Evolutionary conservation across 2,888 invertebrate genomes (phyloP).

Genomic region (Cremastinae sp.): DNA sequence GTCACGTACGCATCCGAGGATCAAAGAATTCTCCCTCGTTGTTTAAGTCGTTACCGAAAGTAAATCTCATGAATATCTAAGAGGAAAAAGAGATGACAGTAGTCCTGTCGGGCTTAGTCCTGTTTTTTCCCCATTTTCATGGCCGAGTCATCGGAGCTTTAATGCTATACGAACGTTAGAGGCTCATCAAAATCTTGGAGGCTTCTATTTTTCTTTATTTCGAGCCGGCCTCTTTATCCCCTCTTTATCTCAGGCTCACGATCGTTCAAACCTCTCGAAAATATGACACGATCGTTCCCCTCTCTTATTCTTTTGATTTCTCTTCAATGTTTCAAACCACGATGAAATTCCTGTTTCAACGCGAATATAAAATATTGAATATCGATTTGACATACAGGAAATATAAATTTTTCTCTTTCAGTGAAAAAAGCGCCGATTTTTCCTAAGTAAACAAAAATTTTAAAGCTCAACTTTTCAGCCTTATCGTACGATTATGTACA

Average conservation of each 20-base stretch:
- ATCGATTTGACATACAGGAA: too few relatives aligned
- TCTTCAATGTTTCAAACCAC: too few relatives aligned
- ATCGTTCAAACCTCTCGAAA: too few relatives aligned
- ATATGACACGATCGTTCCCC: background rate
- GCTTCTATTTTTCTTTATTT: background rate
- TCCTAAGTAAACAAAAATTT: too few relatives aligned
- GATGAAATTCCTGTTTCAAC: too few relatives aligned
- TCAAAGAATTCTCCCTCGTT: constrained; percentile 13
- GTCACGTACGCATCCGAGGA: constrained; percentile 17
- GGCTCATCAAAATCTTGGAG: background rate
- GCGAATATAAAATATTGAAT: too few relatives aligned
- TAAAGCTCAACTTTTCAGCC: too few relatives aligned
- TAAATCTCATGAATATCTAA: constrained; percentile 52
- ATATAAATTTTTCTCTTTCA: too few relatives aligned
- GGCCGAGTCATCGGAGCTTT: background rate
- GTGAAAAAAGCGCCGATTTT: too few relatives aligned
- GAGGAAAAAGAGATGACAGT: constrained; percentile 33
- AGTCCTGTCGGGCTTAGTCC: too few relatives aligned
- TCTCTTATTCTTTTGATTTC: background rate
- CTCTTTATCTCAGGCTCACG: background rate
- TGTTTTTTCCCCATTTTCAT: constrained; percentile 15
- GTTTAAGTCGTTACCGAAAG: constrained; percentile 42
- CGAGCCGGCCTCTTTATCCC: background rate
- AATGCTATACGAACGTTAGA: background rate
- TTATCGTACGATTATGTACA: too few relatives aligned